phyloP scores from a whole-genome alignment of 2,888 invertebrate species.

The Eretmocerus hayati region DNA sequence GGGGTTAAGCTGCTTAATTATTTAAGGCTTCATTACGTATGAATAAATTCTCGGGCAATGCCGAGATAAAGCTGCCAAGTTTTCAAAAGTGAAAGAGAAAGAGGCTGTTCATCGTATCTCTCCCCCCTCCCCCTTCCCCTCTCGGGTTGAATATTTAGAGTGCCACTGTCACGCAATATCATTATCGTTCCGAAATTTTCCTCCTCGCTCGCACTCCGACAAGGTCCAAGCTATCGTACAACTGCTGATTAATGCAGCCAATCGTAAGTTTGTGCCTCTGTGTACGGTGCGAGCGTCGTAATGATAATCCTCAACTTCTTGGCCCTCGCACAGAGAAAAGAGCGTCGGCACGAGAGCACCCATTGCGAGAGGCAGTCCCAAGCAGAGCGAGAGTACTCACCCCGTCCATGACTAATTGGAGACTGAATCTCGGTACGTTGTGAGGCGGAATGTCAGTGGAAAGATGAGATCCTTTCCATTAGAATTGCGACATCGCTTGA shows the following conservation, averaged over 20 bases:
- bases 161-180: slow-evolving; percentile 46
- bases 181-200: slow-evolving; percentile 34
- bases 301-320: too few relatives aligned
- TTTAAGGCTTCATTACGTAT: slow-evolving; percentile 47
- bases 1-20: slow-evolving; percentile 46
- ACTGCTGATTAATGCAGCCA: slow-evolving; percentile 30
- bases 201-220: slow-evolving; percentile 4
- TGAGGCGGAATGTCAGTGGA: too few relatives aligned
- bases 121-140: slow-evolving; percentile 16
- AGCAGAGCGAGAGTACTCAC: slow-evolving; percentile 1
- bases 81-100: slow-evolving; percentile 29
- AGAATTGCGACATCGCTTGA: too few relatives aligned
- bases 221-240: too few relatives aligned
- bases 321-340: too few relatives aligned
- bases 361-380: too few relatives aligned
- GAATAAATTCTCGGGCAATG: slow-evolving; percentile 49
- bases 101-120: too few relatives aligned
- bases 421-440: too few relatives aligned
- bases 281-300: too few relatives aligned
- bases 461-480: too few relatives aligned
- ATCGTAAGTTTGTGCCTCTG: slow-evolving; percentile 22
- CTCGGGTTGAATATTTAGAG: slow-evolving; percentile 43
- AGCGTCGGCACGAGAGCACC: not conserved
- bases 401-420: slow-evolving; percentile 12
- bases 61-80: slow-evolving; percentile 48